Base-by-base conservation (phyloP, 1,140 invertebrate species). In the Chironomus striatipennis region DNA sequence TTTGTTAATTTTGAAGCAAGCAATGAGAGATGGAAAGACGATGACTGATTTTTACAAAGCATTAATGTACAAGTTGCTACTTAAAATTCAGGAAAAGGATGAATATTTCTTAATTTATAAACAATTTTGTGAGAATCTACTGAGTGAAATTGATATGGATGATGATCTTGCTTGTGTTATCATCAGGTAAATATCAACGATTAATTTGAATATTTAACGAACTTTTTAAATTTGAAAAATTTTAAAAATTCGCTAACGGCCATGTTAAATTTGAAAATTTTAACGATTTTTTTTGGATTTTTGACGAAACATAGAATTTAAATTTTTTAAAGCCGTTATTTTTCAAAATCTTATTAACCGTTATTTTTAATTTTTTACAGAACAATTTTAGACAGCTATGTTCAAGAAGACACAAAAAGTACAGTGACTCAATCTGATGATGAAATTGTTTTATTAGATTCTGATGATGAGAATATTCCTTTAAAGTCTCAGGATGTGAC, bases 131-230 rank as follows among this genome's bases (percentile, higher is more conserved):
- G 80, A 83, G 57, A 80, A 85, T 17, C 80, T 90, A 43, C 78
- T 90, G 42, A 80, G 83, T 74, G 80, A 84, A 76, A 78, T 90
- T 12, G 83, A 83, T 76, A 80, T 90, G 20, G 85, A 84, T 76
- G 79, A 82, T 43, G 77, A 81, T 74, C 80, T 83, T 74, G 83
- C 85, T 9, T 80, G 84, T 75, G 80, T 80, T 73, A 77, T 86
- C 18, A 84, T 87, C 57, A 84, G 80, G 86, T 87, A 79, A 78
- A 81, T n/a, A n/a, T n/a, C n/a, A n/a, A n/a, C n/a, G n/a, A n/a
- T n/a, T n/a, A n/a, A n/a, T n/a, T n/a, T n/a, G n/a, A n/a, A n/a
- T n/a, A n/a, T n/a, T 75, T 20, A 20, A 18, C 17, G 18, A 20
- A 5, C 18, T 70, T 70, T 70, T 20, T 0, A 20, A 18, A 20